Percentiles rank a stretch among this genome's conserved stretches.
Conservation (phyloP, 2,888 invertebrate genomes). For the Psylliodes chrysocephalus region DNA sequence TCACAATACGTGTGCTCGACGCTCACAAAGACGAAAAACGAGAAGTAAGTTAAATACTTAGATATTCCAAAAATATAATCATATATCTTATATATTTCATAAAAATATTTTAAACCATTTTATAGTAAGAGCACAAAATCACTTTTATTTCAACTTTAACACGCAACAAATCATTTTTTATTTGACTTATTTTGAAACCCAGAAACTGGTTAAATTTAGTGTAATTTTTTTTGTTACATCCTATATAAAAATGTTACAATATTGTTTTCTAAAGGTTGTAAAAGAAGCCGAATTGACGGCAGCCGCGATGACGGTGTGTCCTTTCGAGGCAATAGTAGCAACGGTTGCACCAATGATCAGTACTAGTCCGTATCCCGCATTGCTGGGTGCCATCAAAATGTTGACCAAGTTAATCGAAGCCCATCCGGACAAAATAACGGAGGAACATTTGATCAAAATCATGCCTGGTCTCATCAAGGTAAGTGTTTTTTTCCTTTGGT, state of each 20-base stretch:
- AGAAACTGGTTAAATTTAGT: too few species aligned
- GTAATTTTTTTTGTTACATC: too few species aligned
- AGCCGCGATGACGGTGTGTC: constrained; percentile 80
- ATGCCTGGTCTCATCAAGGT: constrained; percentile 92
- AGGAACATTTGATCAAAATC: constrained; percentile 79
- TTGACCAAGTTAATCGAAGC: constrained; percentile 86
- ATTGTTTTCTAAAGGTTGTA: too few species aligned
- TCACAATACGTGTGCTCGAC: constrained; percentile 88
- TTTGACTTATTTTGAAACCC: too few species aligned
- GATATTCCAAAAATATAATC: background rate
- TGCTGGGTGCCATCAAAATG: constrained; percentile 93
- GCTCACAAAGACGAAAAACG: constrained; percentile 80
- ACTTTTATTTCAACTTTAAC: too few species aligned
- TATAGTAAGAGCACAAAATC: too few species aligned
- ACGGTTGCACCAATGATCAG: constrained; percentile 83
- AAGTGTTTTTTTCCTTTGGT: constrained; percentile 51
- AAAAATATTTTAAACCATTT: too few species aligned
- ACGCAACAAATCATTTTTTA: too few species aligned
- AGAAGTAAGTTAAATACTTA: constrained; percentile 65
- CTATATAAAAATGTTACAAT: too few species aligned
- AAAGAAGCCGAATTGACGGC: constrained; percentile 84
- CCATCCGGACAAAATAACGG: constrained; percentile 76
- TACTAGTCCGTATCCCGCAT: constrained; percentile 86
- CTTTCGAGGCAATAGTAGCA: constrained; percentile 79
- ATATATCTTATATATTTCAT: background rate